A percentile compares a stretch with the other conserved stretches of the same genome.
phyloP scores from a whole-genome alignment of 2,888 invertebrate species.

The Junonia oenone region DNA sequence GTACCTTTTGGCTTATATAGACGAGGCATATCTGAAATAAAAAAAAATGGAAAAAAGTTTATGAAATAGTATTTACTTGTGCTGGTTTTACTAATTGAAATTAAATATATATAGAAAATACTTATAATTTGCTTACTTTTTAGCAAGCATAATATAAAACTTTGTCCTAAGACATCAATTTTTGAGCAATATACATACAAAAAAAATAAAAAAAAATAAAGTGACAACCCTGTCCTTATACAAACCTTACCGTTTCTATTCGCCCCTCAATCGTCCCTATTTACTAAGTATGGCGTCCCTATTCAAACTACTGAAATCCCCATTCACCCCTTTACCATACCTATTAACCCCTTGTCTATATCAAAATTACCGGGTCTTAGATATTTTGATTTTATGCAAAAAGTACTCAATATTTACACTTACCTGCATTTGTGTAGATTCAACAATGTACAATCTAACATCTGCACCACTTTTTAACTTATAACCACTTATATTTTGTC shows the following conservation, averaged over 20 bases:
- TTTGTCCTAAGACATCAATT: not conserved
- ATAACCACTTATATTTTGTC: too few relatives aligned
- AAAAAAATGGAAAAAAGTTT: not conserved
- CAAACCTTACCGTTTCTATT: not conserved
- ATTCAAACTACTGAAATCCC: not conserved
- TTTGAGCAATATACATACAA: not conserved
- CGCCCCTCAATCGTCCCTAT: not conserved
- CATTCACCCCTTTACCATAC: not conserved
- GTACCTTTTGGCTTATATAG: slow-evolving; percentile 7
- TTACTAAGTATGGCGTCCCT: not conserved
- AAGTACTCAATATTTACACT: not conserved
- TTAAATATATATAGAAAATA: not conserved
- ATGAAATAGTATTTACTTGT: not conserved
- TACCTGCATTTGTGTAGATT: not conserved
- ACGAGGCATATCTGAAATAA: slow-evolving; percentile 9
- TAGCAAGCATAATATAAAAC: not conserved
- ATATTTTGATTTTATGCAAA: not conserved
- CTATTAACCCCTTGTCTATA: not conserved
- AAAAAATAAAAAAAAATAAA: not conserved
- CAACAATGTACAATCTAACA: not conserved
- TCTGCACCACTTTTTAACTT: not conserved
- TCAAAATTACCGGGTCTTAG: not conserved
- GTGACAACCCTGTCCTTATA: not conserved
- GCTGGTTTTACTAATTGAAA: not conserved
- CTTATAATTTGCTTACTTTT: not conserved